A percentile compares a stretch with the other conserved stretches of the same genome.
Evolutionary conservation across 2,888 invertebrate species (phyloP).

Genomic region (Diploptera punctata): DNA sequence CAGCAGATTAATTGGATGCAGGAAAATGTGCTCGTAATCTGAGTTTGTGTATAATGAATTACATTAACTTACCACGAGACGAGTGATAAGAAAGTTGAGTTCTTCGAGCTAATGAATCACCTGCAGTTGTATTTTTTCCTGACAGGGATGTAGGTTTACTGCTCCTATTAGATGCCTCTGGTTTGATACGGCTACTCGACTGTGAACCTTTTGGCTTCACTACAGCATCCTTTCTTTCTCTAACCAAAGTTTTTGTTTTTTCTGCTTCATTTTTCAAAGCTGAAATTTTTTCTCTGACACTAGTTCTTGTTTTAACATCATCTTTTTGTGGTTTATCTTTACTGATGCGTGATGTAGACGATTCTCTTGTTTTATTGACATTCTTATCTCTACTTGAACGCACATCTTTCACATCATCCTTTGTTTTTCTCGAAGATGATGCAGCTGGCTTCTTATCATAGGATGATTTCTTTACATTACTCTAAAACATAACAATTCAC

Average conservation of each 20-base stretch:
- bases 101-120: background rate
- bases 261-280: background rate
- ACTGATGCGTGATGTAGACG: background rate
- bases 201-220: background rate
- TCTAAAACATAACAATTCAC: too few relatives aligned
- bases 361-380: background rate
- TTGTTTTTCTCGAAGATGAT: background rate
- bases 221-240: background rate
- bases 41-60: too few relatives aligned
- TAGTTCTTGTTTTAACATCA: background rate
- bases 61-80: background rate
- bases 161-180: background rate
- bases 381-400: background rate
- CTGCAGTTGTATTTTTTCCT: background rate
- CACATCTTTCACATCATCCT: constrained; percentile 17
- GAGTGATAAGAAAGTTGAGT: background rate
- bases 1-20: too few relatives aligned
- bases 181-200: background rate
- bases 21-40: too few relatives aligned
- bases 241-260: background rate
- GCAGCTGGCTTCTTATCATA: background rate
- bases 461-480: constrained; percentile 1
- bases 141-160: background rate
- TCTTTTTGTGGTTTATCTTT: constrained; percentile 1
- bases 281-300: background rate